A percentile compares a stretch with the other conserved stretches of the same genome.
Conservation (phyloP, 2,797 vertebrate genomes). For the Apodemus agrarius region DNA sequence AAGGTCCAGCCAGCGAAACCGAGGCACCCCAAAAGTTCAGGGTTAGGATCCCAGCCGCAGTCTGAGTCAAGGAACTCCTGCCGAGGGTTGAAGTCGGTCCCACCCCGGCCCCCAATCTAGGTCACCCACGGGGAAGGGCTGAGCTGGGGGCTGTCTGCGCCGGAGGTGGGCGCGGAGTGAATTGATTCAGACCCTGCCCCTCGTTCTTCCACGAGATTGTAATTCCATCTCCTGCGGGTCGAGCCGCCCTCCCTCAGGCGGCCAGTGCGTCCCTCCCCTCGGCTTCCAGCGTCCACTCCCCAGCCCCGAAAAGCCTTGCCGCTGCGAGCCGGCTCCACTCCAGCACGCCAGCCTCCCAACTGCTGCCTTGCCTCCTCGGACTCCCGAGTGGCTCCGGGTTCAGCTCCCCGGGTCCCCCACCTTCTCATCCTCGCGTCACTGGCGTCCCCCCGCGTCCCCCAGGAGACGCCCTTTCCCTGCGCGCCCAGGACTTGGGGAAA, state of each 20-base stretch:
- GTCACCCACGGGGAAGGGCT: neutral
- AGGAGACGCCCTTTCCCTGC: conserved; percentile 43
- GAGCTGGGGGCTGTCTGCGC: neutral
- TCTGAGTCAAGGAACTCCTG: neutral
- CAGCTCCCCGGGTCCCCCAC: neutral
- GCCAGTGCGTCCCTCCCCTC: conserved; percentile 64
- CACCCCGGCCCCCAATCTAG: conserved; percentile 12
- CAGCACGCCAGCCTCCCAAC: conserved; percentile 51
- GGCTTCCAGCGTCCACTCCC: neutral
- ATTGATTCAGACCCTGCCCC: conserved; percentile 66
- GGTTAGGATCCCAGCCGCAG: too few species aligned
- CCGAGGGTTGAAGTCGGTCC: neutral
- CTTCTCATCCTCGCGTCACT: neutral
- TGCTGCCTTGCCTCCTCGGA: neutral
- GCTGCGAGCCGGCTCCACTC: conserved; percentile 51
- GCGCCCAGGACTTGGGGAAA: conserved; percentile 80
- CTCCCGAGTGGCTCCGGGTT: neutral
- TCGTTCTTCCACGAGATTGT: conserved; percentile 69
- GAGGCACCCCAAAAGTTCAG: too few species aligned
- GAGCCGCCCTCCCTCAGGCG: conserved; percentile 51
- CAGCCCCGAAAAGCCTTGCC: conserved; percentile 6
- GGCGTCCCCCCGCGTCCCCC: neutral
- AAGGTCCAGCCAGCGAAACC: neutral
- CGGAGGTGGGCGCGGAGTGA: conserved; percentile 64
- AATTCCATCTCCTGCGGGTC: conserved; percentile 80